Percentiles rank a stretch among this genome's conserved stretches.
These are phyloP conservation scores for Sitophilus oryzae DNA, from an alignment of 1,140 invertebrate genomes.

Conservation along the genomic window DNA sequence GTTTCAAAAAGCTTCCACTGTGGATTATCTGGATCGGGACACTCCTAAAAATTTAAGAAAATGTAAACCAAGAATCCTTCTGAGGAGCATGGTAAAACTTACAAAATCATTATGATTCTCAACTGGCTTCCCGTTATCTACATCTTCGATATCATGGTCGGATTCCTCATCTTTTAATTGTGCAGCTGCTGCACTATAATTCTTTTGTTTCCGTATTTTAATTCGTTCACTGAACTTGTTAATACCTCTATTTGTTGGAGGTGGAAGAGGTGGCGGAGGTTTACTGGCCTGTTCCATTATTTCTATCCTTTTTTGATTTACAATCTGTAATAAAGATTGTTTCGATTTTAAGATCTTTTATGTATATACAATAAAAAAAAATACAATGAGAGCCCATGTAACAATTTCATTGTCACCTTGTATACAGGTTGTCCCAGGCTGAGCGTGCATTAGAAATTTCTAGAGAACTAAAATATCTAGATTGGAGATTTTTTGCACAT, in stretches of 20 bases:
- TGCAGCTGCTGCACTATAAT: slow-evolving; percentile 16
- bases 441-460: no score
- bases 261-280: background rate
- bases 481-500: no score
- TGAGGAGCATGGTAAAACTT: no score
- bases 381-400: no score
- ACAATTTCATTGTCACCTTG: no score
- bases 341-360: no score
- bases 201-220: slow-evolving; percentile 2
- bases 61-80: background rate
- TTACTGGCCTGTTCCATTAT: slow-evolving; percentile 47
- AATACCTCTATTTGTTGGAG: background rate
- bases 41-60: slow-evolving; percentile 6
- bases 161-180: slow-evolving; percentile 11
- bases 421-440: no score
- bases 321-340: slow-evolving; percentile 1
- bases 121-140: background rate
- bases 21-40: slow-evolving; percentile 43
- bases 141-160: background rate
- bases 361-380: no score
- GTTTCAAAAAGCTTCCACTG: slow-evolving; percentile 52
- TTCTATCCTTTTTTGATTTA: slow-evolving; percentile 52
- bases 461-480: no score
- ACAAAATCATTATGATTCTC: slow-evolving; percentile 15
- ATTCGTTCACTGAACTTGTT: slow-evolving; percentile 3